A percentile compares a stretch with the other conserved stretches of the same genome.
These are phyloP conservation scores for Syrmaticus mikado DNA, from an alignment of 2,113 vertebrate genomes.

Conservation along the genomic window DNA sequence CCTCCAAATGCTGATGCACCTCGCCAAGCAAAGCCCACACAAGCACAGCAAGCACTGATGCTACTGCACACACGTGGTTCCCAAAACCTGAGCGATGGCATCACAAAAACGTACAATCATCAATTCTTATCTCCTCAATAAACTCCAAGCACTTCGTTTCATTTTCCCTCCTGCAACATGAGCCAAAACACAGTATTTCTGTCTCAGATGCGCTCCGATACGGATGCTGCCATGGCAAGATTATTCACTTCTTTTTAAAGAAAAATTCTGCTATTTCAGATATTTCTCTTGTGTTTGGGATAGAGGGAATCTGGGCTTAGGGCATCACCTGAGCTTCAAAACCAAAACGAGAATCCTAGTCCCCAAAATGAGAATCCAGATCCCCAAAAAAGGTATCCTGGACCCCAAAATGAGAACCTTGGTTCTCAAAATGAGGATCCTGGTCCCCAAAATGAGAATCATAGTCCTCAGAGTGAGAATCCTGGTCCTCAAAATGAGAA, in stretches of 20 bases:
- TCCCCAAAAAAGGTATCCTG: background rate
- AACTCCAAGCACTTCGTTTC: background rate
- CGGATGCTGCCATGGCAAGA: background rate
- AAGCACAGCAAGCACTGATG: accelerated
- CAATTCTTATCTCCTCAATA: background rate
- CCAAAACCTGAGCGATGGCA: background rate
- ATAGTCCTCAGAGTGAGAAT: too few relatives aligned
- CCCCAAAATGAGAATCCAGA: too few relatives aligned
- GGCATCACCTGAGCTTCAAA: background rate
- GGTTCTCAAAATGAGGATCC: background rate
- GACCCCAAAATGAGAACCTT: background rate
- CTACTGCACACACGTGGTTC: accelerated
- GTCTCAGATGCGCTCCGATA: background rate
- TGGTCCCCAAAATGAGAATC: background rate
- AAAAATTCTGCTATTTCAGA: background rate
- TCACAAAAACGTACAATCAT: background rate
- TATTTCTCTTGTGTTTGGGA: background rate
- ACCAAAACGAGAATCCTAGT: too few relatives aligned
- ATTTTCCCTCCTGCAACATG: background rate
- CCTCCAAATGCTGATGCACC: accelerated
- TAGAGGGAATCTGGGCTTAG: background rate
- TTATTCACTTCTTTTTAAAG: background rate
- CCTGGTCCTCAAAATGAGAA: too few relatives aligned
- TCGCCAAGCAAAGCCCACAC: background rate
- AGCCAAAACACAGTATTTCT: background rate